Evolutionary conservation across 2,113 vertebrate species (phyloP).

Genomic region (Emydocephalus ijimae): DNA sequence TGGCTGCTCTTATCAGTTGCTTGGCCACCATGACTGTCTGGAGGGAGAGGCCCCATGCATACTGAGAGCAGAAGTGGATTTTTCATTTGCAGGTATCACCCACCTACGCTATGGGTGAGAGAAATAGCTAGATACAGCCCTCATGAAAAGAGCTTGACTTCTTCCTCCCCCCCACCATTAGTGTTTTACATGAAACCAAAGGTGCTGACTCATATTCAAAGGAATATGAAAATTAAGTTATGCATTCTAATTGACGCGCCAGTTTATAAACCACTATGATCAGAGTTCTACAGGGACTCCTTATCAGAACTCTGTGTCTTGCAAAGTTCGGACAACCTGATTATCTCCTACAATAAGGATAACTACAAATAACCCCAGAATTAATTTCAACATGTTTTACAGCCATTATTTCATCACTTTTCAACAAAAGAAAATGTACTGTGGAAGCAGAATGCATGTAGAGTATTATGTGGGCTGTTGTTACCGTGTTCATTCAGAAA

Average conservation of each 20-base stretch:
- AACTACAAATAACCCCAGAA: not conserved
- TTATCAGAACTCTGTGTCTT: not conserved
- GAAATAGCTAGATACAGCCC: not conserved
- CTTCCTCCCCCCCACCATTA: not conserved
- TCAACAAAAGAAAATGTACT: not conserved
- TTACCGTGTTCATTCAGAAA: slow-evolving; percentile 33
- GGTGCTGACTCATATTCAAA: not conserved
- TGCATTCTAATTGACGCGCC: not conserved
- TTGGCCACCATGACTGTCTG: not conserved
- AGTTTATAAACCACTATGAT: not conserved
- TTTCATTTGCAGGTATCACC: not conserved
- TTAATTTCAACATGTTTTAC: not conserved
- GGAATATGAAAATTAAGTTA: not conserved
- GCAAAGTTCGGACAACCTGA: not conserved
- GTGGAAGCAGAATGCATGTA: not conserved
- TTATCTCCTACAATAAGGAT: not conserved
- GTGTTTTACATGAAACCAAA: not conserved
- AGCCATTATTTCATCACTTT: not conserved
- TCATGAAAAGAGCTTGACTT: not conserved
- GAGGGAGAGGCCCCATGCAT: not conserved
- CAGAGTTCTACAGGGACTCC: not conserved
- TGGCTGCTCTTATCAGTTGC: not conserved
- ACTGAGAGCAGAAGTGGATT: not conserved
- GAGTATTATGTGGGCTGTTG: not conserved
- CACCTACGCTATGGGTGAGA: not conserved